Evolutionary conservation across 2,113 vertebrate species (phyloP).

Genomic region (Amphilophus citrinellus): DNA sequence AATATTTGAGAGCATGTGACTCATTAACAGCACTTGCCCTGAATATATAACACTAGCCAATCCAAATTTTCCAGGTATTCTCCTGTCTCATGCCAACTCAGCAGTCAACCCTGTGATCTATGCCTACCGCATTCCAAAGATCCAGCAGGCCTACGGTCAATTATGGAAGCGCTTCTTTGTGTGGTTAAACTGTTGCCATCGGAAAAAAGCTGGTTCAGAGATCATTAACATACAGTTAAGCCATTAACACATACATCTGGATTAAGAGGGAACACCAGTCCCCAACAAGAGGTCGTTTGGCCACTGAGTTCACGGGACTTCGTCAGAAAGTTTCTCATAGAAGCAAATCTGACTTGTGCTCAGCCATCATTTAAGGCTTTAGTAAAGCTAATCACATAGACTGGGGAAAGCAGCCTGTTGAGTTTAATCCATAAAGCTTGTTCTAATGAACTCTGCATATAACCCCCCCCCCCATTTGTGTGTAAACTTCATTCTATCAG

Average conservation of each 20-base stretch:
- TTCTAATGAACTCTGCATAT: neutral
- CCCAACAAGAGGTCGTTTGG: rapidly evolving
- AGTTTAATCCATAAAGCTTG: neutral
- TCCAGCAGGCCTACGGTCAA: conserved; percentile 64
- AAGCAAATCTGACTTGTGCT: neutral
- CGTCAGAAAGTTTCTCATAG: neutral
- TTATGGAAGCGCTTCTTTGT: conserved; percentile 65
- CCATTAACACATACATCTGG: conserved; percentile 11
- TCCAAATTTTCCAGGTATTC: conserved; percentile 55
- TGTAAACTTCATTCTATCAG: neutral
- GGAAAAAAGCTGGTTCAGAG: conserved; percentile 16
- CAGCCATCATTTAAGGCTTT: neutral
- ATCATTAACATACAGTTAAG: conserved; percentile 12
- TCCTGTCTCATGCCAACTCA: conserved; percentile 74
- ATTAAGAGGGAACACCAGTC: neutral
- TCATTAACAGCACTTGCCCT: neutral
- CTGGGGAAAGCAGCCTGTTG: neutral
- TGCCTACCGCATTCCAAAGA: conserved; percentile 73
- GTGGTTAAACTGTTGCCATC: conserved; percentile 31
- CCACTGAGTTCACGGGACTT: neutral
- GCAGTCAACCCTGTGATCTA: conserved; percentile 77
- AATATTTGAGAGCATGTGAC: neutral
- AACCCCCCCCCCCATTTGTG: neutral
- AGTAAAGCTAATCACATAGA: neutral
- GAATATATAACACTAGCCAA: neutral